Percentiles rank a stretch among this genome's conserved stretches.
These are phyloP conservation scores for Callipepla californica DNA, from an alignment of 2,113 vertebrate genomes.

Conservation along the genomic window DNA sequence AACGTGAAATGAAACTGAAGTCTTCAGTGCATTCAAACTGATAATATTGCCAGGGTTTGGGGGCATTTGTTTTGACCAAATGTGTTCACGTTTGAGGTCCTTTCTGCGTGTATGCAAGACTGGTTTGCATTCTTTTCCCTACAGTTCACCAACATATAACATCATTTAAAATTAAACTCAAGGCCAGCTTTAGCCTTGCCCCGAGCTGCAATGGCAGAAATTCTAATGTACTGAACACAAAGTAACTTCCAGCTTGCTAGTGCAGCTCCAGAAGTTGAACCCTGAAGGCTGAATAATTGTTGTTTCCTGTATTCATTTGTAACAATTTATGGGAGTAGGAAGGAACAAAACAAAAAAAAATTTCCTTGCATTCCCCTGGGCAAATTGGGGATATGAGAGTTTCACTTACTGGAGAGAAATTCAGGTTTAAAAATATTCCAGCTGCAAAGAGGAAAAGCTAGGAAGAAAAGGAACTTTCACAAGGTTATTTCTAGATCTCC, in stretches of 20 bases:
- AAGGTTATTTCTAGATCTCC: background rate
- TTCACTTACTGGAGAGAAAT: background rate
- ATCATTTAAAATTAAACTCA: constrained; percentile 33
- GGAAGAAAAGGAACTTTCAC: background rate
- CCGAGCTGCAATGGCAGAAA: constrained; percentile 24
- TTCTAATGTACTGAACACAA: background rate
- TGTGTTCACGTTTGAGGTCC: background rate
- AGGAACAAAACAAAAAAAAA: background rate
- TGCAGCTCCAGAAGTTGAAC: constrained; percentile 18
- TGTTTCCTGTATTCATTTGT: constrained; percentile 58
- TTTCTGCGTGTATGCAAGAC: background rate
- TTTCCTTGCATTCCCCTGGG: constrained; percentile 10
- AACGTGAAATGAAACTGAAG: background rate
- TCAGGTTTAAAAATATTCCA: constrained; percentile 35
- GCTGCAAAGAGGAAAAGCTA: background rate
- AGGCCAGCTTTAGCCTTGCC: constrained; percentile 46
- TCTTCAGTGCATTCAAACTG: background rate
- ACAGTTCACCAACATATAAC: background rate
- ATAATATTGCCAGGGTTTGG: background rate
- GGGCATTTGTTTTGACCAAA: background rate
- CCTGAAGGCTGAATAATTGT: constrained; percentile 60
- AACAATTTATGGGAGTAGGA: constrained; percentile 42
- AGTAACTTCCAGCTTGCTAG: constrained; percentile 16
- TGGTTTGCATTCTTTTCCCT: background rate
- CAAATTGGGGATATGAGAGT: background rate